Percentiles rank a stretch among this genome's conserved stretches.
Evolutionary conservation across 2,797 vertebrate species (phyloP).

Genomic region (Graptemys geographica): DNA sequence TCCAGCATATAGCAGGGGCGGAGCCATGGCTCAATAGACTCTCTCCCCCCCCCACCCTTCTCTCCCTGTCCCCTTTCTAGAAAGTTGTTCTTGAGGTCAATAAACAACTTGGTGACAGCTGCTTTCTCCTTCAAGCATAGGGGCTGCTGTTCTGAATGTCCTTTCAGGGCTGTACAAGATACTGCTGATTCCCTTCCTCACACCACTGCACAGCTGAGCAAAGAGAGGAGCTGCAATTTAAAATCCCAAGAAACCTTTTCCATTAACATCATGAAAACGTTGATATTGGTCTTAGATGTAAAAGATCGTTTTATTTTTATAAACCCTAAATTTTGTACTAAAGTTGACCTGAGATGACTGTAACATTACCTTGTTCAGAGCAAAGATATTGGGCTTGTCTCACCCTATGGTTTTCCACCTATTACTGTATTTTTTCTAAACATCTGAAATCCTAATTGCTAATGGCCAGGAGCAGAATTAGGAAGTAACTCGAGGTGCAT

Average conservation of each 20-base stretch:
- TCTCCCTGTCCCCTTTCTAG: slow-evolving; percentile 5
- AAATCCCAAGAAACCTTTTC: not conserved
- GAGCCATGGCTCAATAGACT: not conserved
- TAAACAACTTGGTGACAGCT: slow-evolving; percentile 10
- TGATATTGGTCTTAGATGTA: no score
- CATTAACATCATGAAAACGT: not conserved
- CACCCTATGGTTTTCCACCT: accelerated
- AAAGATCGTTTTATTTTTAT: not conserved
- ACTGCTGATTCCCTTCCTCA: not conserved
- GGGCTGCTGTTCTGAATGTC: not conserved
- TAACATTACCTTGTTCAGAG: accelerated
- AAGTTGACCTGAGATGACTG: not conserved
- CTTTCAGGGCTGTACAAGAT: not conserved
- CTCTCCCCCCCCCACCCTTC: slow-evolving; percentile 18
- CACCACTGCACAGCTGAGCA: not conserved
- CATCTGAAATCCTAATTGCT: not conserved
- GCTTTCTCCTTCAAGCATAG: slow-evolving; percentile 3
- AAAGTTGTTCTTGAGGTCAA: slow-evolving; percentile 15
- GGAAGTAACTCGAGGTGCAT: not conserved
- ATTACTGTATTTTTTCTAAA: no score
- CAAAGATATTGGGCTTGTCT: not conserved
- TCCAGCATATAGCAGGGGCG: not conserved
- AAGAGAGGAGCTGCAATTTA: not conserved
- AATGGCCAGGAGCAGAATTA: not conserved
- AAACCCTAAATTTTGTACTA: not conserved